phyloP scores from a whole-genome alignment of 2,888 invertebrate genomes.

The Eristalinus sepulchralis region DNA sequence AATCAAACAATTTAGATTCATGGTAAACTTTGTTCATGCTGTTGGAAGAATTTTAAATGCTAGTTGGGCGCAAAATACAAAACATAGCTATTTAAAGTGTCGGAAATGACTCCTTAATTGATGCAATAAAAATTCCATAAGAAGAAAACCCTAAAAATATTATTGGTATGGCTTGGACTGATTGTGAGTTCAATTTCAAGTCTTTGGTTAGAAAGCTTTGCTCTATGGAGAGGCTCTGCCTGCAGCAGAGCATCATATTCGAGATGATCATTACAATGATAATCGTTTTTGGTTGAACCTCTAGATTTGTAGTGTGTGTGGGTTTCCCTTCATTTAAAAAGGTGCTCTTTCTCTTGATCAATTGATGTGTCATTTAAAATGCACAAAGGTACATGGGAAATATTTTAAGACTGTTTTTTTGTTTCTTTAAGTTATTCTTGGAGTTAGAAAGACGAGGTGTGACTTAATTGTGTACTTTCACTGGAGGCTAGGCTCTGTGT shows the following conservation, averaged over 20 bases:
- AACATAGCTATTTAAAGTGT: conserved; percentile 58
- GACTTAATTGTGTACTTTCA: conserved; percentile 53
- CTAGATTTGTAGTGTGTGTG: conserved; percentile 5
- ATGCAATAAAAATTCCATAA: conserved; percentile 62
- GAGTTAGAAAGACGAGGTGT: conserved; percentile 1
- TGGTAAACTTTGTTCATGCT: conserved; percentile 45
- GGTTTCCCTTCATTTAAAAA: conserved; percentile 16
- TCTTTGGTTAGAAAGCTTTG: conserved; percentile 50
- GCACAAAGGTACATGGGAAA: conserved; percentile 8
- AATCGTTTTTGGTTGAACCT: conserved; percentile 43
- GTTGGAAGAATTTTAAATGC: conserved; percentile 43
- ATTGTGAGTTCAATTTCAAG: neutral
- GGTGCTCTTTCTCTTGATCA: conserved; percentile 28
- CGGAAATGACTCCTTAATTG: conserved; percentile 65
- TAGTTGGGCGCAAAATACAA: conserved; percentile 44
- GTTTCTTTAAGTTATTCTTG: conserved; percentile 20
- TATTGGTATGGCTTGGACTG: conserved; percentile 7
- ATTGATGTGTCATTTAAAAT: conserved; percentile 52
- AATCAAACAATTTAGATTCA: conserved; percentile 67
- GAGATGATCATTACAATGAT: conserved; percentile 58
- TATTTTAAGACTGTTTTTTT: conserved; percentile 34
- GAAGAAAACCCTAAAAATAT: conserved; percentile 26
- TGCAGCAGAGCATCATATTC: conserved; percentile 43
- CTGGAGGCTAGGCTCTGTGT: conserved; percentile 5
- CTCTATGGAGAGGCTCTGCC: conserved; percentile 17